Base-by-base conservation (phyloP, 2,797 vertebrate species). In the Coendou prehensilis region DNA sequence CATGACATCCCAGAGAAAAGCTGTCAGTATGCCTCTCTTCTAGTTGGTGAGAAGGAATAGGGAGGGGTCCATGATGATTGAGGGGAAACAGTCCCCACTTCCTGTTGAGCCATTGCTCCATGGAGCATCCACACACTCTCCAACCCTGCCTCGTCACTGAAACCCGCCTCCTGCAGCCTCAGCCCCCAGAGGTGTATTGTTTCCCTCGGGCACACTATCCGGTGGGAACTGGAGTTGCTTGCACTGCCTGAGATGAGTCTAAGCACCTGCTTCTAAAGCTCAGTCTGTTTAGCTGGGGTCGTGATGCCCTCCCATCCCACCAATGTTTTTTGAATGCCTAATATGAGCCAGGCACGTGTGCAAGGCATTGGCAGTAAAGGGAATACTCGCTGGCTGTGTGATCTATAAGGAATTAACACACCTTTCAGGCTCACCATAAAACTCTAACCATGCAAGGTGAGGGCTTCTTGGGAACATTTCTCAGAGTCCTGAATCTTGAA, bases 21-120 rank as follows among this genome's bases (percentile, higher is more conserved):
- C 54, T 96, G 96, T 93, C 96, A 96, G 71, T 92, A 73, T 92
- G 81, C 69, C 63, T 33, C 57, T 80, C 78, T 80, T 90, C 84
- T 78, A 56, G 17, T 47, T 95, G 71, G 85, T 95, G 80, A 83
- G 89, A 87, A 89, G 89, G 93, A 88, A 80, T 26, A 71, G 30
- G 79, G 82, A 91, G 63, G 64, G 11, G 41, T 67, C 87, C 20
- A 0, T 30, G 78, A 71, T 57, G 93, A 89, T 45, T 82, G 88
- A 89, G 61, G n/a, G 81, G 78, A 91, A 95, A 93, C 91, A 85
- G 73, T 69, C n/a, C 30, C 71, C 45, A 54, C 79, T 91, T 84
- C 87, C 59, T 93, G 93, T 50, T 13, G 50, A 71, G 50, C 37
- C 76, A 33, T n/a, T 86, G 67, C 64, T 92, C 86, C 26, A 9